Evolutionary conservation across 2,113 vertebrate genomes (phyloP), one percentile per base, ranked within the genome.

Genomic region (Mellivora capensis): DNA sequence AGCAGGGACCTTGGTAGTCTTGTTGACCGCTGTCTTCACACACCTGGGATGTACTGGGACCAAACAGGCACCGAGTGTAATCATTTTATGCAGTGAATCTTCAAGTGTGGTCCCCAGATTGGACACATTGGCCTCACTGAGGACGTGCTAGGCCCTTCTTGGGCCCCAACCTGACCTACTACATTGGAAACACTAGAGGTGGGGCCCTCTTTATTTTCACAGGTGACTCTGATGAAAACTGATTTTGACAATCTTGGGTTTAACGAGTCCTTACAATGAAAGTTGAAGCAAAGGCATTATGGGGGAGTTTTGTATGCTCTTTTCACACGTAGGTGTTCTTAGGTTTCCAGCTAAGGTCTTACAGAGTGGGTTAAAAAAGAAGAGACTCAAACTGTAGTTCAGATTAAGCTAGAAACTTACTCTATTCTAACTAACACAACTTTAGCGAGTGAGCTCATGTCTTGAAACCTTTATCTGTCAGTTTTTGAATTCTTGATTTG

Each of bases 401-500:
- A 77, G 8, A 77, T 42, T 31, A 77, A 18, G 74, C 74, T 77
- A 47, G 27, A 31, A 77, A 77, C 7, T 77, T 47, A 77, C 27
- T 31, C 7, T 27, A 18, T 47, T 31, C 74, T 77, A 76, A 31
- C 39, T 27, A 44, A 76, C 27, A 17, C 10, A 4, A 59, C 37
- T 31, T 79, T 1, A 64, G 39, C 21, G 14, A 52, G 31, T 84
- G 71, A 90, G 3, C 18, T 49, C 18, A 3, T n/a, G 47, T 64
- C 37, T 91, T 27, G 37, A 82, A 91, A 82, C 17, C 2, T 21
- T 88, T 12, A 8, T 64, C 52, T 90, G 37, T 39, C 31, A 17
- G 62, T 54, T 64, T 96, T 76, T 64, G 57, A 96, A 91, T 49
- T 61, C 7, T 44, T 71, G 34, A 34, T 44, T 10, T 52, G 27